Conservation (phyloP, 2,888 invertebrate genomes). For the Exocentrus adspersus region DNA sequence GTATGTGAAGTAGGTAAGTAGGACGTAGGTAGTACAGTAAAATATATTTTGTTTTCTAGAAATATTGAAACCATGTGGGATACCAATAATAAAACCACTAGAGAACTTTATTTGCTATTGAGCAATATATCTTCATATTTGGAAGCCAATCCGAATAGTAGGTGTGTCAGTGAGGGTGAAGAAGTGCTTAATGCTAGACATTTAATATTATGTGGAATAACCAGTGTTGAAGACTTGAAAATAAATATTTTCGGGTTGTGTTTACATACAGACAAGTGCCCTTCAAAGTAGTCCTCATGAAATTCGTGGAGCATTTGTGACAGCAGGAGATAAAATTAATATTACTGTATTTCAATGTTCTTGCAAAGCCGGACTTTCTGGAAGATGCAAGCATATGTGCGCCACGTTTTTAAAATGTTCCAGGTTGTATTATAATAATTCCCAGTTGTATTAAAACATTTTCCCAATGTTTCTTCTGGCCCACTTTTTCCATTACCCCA, state of each 20-base stretch:
- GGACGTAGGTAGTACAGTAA: too few species aligned
- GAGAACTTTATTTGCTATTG: not conserved
- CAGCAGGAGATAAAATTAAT: not conserved
- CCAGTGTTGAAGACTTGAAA: not conserved
- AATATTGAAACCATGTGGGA: not conserved
- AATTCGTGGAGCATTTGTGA: not conserved
- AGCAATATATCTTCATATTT: not conserved
- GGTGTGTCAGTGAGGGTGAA: slow-evolving; percentile 1
- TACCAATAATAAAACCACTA: not conserved
- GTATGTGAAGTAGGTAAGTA: too few species aligned
- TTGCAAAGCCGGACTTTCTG: not conserved
- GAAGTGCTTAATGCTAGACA: not conserved
- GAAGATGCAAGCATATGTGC: not conserved
- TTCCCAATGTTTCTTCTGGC: too few species aligned
- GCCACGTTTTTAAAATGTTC: not conserved
- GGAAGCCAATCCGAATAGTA: slow-evolving; percentile 5
- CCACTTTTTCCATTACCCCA: too few species aligned
- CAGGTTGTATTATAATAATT: not conserved
- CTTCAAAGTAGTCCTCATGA: not conserved
- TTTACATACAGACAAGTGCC: not conserved
- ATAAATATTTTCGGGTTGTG: not conserved
- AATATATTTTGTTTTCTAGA: not conserved
- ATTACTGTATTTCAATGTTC: not conserved
- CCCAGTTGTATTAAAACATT: too few species aligned
- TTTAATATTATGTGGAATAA: slow-evolving; percentile 1